Conservation (phyloP, 2,797 vertebrate species). For the Enteromius trimaculatus region DNA sequence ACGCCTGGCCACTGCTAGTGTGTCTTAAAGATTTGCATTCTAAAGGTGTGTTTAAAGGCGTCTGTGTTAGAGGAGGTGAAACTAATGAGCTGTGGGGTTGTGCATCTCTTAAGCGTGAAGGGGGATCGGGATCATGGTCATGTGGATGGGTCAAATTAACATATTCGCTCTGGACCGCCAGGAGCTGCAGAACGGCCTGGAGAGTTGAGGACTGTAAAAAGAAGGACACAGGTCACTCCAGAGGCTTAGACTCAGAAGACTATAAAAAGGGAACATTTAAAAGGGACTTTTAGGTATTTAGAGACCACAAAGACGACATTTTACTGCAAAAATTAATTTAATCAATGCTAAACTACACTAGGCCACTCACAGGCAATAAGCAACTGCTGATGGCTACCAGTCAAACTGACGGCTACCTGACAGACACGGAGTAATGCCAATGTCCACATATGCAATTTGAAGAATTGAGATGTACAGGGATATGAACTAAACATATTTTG, state of each 20-base stretch:
- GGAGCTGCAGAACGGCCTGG: slow-evolving; percentile 58
- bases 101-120: not conserved
- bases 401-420: not conserved
- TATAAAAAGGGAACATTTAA: slow-evolving; percentile 22
- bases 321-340: not conserved
- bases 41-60: not conserved
- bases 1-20: not conserved
- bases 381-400: not conserved
- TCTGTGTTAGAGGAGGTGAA: not conserved
- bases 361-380: not conserved
- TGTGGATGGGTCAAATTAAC: slow-evolving; percentile 53
- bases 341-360: not conserved
- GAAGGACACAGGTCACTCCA: slow-evolving; percentile 49
- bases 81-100: not conserved
- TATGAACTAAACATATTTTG: not conserved
- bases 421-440: not conserved
- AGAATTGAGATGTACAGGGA: not conserved
- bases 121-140: slow-evolving; percentile 27
- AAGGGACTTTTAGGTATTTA: not conserved
- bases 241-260: slow-evolving; percentile 18
- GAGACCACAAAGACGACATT: not conserved
- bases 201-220: slow-evolving; percentile 58
- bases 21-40: slow-evolving; percentile 18
- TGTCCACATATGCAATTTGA: not conserved
- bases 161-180: slow-evolving; percentile 61